These are phyloP conservation scores for Tiphia femorata DNA, from an alignment of 2,888 invertebrate species.

Conservation along the genomic window DNA sequence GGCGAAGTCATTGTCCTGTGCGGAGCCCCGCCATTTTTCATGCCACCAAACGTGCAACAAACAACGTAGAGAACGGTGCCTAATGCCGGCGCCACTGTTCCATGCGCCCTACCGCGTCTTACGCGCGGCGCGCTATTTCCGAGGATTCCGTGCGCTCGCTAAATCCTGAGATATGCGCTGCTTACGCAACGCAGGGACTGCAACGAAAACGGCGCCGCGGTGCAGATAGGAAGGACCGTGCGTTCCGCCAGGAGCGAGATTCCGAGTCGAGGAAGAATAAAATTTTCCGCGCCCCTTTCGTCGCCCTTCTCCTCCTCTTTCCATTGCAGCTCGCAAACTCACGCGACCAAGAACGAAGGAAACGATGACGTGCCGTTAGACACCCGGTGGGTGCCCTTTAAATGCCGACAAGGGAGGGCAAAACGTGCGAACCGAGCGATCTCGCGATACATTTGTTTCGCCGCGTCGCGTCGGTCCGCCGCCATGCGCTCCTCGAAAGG, in stretches of 20 bases:
- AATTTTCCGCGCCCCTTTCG: neutral
- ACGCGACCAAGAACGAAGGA: no score
- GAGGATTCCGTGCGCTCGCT: slow-evolving; percentile 3
- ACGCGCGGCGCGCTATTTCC: slow-evolving; percentile 10
- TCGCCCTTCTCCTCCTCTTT: neutral
- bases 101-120: no score
- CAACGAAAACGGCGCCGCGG: neutral
- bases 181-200: slow-evolving; percentile 19
- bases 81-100: no score
- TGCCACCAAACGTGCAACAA: no score
- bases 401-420: neutral
- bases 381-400: neutral
- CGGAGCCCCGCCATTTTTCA: no score
- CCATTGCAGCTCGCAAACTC: no score
- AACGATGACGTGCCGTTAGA: no score
- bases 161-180: slow-evolving; percentile 20
- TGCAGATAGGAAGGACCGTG: slow-evolving; percentile 13
- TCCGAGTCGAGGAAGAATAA: neutral
- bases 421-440: neutral
- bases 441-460: slow-evolving; percentile 14
- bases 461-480: neutral
- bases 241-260: neutral
- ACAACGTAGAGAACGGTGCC: no score
- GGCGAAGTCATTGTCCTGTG: no score
- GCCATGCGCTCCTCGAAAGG: no score